A percentile compares a stretch with the other conserved stretches of the same genome.
Conservation (phyloP, 2,888 invertebrate species). For the Acleris cristana region DNA sequence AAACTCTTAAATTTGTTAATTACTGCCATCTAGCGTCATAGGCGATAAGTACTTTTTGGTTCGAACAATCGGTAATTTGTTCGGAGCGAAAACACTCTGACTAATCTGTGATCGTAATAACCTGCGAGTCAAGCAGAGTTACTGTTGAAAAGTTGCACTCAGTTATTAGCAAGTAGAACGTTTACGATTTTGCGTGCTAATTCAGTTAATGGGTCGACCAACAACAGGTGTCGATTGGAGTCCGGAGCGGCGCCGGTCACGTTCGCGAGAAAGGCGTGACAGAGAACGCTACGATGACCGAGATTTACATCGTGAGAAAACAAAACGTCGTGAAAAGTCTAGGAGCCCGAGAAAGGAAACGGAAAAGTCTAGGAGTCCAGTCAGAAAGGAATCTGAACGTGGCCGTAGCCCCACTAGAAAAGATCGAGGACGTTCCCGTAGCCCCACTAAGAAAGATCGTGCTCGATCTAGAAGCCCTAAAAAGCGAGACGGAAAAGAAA, state of each 20-base stretch:
- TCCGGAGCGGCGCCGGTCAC: conserved; percentile 73
- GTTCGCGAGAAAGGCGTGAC: conserved; percentile 73
- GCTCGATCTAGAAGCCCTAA: conserved; percentile 56
- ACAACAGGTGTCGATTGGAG: conserved; percentile 56
- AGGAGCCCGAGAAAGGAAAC: conserved; percentile 53
- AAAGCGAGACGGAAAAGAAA: conserved; percentile 67
- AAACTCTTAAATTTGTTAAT: no score
- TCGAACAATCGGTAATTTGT: no score
- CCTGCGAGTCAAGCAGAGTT: no score
- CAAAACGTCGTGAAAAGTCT: conserved; percentile 70
- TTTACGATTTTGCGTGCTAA: background rate
- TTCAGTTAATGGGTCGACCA: conserved; percentile 58
- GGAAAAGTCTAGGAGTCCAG: conserved; percentile 23
- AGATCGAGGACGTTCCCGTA: conserved; percentile 60
- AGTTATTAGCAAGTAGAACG: no score
- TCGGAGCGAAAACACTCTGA: no score
- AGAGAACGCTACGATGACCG: conserved; percentile 74
- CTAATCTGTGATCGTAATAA: no score
- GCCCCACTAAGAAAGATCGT: conserved; percentile 54
- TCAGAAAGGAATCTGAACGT: conserved; percentile 59
- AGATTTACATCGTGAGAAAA: conserved; percentile 70
- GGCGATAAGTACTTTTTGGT: no score
- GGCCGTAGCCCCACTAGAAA: conserved; percentile 66
- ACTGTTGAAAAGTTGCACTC: no score
- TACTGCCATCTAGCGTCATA: no score